Base-by-base conservation (phyloP, 30 jellyfish, hydroid and myxozoan genomes). In the Hydractinia echinata region DNA sequence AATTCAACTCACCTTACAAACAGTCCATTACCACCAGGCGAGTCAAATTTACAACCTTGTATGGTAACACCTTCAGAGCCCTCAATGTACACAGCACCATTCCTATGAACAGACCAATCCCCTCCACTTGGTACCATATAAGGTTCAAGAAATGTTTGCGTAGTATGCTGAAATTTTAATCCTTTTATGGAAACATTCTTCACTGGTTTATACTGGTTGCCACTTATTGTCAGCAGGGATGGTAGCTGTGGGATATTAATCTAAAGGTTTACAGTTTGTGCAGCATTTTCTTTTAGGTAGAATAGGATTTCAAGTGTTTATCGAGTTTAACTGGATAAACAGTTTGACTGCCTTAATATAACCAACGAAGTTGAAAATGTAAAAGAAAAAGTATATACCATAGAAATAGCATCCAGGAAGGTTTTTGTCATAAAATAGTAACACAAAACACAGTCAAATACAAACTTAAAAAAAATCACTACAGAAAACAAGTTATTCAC, bases 61-160 rank as follows among this genome's bases (percentile, higher is more conserved):
- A 92, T 79, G 8, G 62, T n/a, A 53, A 83, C 90, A 71, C 77
- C 70, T 53, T 76, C 95, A 10, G 96, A 77, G 49, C 94, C 96
- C 68, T 92, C 95, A 9, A 88, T 73, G 53, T 66, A 84, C 30
- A 92, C 85, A 94, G 76, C 73, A 44, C 88, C 98, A 84, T 84
- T 79, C 66, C 81, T 76, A 67, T 92, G 98, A 10, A 92, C 95
- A 5, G 98, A 55, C 98, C 98, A 92, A 88, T 92, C 98, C 62
- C 98, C 98, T 5, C 98, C 98, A 87, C 98, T 92, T 71, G 98
- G 98, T 10, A 92, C 98, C 67, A 73, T 85, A 67, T 87, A 92
- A 6, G 89, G 87, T 49, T 87, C 82, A 85, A 92, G 11, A 53
- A 87, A 92, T 0, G 98, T 87, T 14, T 87, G 76, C 8, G 82